Percentiles rank a stretch among this genome's conserved stretches.
phyloP scores from a whole-genome alignment of 1,140 invertebrate genomes.

The Procambarus virginalis region DNA sequence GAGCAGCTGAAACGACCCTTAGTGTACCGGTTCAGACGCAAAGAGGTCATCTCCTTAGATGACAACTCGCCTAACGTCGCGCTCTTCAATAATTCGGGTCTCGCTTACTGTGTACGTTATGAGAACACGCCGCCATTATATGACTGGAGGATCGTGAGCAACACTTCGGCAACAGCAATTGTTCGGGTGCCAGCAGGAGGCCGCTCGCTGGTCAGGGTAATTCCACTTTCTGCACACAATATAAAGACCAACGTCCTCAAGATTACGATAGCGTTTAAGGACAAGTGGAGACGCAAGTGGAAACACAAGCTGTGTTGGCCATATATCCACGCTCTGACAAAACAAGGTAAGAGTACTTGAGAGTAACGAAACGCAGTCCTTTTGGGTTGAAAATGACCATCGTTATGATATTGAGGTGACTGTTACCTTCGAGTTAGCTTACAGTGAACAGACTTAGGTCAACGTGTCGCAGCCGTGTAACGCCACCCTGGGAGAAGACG shows the following conservation, averaged over 20 bases:
- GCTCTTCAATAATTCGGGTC: background rate
- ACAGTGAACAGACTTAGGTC: background rate
- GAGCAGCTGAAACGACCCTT: background rate
- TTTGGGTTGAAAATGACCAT: conserved; percentile 16
- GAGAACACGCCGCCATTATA: background rate
- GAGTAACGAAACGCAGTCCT: background rate
- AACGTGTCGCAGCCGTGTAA: background rate
- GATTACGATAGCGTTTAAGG: background rate
- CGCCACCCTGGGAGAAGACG: background rate
- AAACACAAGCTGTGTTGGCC: background rate
- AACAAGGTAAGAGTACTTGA: background rate
- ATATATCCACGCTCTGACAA: background rate
- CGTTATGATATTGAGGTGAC: background rate
- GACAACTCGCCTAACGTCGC: conserved; percentile 1
- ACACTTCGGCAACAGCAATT: background rate
- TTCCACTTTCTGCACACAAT: background rate
- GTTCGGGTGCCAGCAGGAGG: conserved; percentile 7
- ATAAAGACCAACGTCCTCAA: background rate
- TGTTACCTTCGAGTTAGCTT: background rate
- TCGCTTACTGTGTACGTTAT: conserved; percentile 22
- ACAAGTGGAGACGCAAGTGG: too few species aligned
- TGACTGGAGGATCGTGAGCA: conserved; percentile 14
- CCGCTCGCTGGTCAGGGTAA: background rate
- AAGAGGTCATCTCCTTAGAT: background rate
- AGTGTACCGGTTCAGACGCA: conserved; percentile 4